Evolutionary conservation across 1,140 invertebrate species (phyloP), one percentile per base, ranked within the genome.

Genomic region (Drosophila kohkoa): DNA sequence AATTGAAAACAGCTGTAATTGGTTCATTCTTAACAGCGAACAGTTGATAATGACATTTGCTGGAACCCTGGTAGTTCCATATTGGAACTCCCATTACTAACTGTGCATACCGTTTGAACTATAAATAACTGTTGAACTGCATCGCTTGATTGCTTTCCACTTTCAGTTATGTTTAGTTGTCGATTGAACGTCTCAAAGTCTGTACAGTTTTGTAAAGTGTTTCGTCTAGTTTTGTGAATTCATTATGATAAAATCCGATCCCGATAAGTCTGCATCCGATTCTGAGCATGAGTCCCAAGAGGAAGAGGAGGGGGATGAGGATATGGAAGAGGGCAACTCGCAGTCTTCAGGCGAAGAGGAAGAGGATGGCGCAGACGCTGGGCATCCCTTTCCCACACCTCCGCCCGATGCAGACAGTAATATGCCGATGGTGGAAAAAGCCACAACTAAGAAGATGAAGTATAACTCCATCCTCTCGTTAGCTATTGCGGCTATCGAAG

Each of bases 341-440:
- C 15, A 49, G 16, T 25, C 46, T 16, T 10, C 1, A 1, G 67
- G 38, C 1, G 15, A 48, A 3, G 57, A 46, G 2, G 16, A 51
- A 6, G 16, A 5, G 4, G 16, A 1, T n/a, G 11, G 20, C 10
- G 8, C 5, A 0, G 32, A 13, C 5, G 1, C 55, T 0, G 8
- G 0, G 13, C 48, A 68, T 57, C 75, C 45, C 3, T 85, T 60
- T 69, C 81, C 81, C 1, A 83, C 80, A 7, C 81, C 81, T 0
- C 80, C 80, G 5, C 81, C 80, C 8, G 80, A 80, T 45, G 45
- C 41, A 4, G 54, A 28, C 7, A 52, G 1, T 3, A 41, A 64
- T 13, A 64, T 46, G 4, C 55, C 30, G 11, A 0, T 63, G 15
- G 32, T 32, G 11, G 32, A 43, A 8, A 70, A 71, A n/a, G 35